Evolutionary conservation across 1,140 invertebrate genomes (phyloP), one percentile per base, ranked within the genome.

Genomic region (Planococcus citri): DNA sequence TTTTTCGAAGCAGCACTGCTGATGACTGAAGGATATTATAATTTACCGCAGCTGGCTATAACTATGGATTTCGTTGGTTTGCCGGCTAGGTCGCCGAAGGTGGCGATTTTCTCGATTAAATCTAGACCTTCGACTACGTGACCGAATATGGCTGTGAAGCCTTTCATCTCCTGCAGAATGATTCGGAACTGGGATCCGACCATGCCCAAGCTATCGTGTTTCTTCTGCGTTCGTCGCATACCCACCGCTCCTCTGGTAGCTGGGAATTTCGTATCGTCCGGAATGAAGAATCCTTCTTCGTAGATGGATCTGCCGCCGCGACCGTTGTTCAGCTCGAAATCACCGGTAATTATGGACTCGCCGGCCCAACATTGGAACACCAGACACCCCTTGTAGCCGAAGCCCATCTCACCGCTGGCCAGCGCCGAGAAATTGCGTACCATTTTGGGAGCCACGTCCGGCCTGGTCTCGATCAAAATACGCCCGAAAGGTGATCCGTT

Each of bases 401-500:
- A 83, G 12, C 90, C 90, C 22, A 85, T 82, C 73, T 92, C 89
- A 1, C 91, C 89, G 0, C 87, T 90, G 12, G 88, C 85, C 1
- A 96, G 79, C 0, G 87, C 82, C 71, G 86, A 83, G 78, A 95
- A 96, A 78, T 96, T 96, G 76, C 91, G 89, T 24, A 89, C 87
- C 84, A 95, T 96, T 75, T 88, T 91, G 2, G 94, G 94, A 1
- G 91, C 91, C 4, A 87, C 85, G 78, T 95, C 89, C 8, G 86
- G 86, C 72, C 89, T 84, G 9, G 94, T 86, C 80, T 95, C 89
- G 72, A 93, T 88, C 3, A 93, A 83, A 68, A 94, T 84, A 20
- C 90, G 81, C 0, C 90, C 91, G 70, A 85, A 82, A 0, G 83
- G 82, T 21, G 83, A 77, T 14, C 87, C 86, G 75, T 88, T 87